Percentiles rank a stretch among this genome's conserved stretches.
phyloP scores from a whole-genome alignment of 2,113 vertebrate species.

The Cacatua alba region DNA sequence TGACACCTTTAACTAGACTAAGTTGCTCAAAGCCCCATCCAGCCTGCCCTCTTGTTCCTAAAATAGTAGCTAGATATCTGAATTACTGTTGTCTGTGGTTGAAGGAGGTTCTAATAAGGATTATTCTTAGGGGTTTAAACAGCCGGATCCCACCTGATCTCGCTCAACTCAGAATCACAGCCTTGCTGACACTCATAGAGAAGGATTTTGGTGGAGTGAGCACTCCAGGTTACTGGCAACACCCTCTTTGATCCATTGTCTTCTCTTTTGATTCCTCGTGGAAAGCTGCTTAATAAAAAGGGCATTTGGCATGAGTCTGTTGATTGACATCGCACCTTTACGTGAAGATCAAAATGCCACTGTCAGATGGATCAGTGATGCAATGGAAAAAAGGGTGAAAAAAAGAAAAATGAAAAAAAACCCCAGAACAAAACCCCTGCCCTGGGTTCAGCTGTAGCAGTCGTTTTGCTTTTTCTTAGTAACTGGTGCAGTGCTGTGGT shows the following conservation, averaged over 20 bases:
- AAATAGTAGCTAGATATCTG: neutral
- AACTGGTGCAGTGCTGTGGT: neutral
- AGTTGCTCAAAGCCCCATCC: rapidly evolving
- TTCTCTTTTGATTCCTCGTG: neutral
- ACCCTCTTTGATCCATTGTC: neutral
- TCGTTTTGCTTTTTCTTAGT: neutral
- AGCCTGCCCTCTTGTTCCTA: neutral
- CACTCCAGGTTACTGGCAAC: neutral
- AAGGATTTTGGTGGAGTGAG: neutral
- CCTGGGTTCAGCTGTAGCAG: neutral
- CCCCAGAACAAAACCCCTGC: neutral
- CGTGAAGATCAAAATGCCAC: neutral
- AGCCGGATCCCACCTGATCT: neutral
- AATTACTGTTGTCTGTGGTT: neutral
- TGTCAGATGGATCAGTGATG: neutral
- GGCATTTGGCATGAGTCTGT: neutral
- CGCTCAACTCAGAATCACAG: neutral
- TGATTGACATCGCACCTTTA: neutral
- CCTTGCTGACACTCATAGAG: neutral
- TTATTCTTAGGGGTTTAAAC: neutral
- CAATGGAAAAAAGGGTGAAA: neutral
- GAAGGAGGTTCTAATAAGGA: neutral
- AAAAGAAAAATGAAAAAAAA: neutral
- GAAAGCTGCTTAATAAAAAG: neutral
- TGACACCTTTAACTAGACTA: neutral